Conservation (phyloP, 1,140 invertebrate genomes). For the Orchestia grillus region DNA sequence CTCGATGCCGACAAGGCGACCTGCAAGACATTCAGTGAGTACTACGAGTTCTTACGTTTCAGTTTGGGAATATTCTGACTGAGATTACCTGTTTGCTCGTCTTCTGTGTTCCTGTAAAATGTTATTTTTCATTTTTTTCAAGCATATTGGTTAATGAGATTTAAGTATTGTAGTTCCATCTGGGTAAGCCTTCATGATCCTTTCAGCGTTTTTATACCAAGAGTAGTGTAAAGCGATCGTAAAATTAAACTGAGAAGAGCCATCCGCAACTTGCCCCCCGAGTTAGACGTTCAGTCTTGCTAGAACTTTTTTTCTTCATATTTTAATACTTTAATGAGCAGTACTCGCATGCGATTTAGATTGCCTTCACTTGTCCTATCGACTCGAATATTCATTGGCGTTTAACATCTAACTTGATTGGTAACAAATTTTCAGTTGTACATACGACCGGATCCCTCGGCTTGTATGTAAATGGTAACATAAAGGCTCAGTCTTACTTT, state of each 20-base stretch:
- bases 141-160: not conserved
- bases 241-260: not conserved
- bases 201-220: not conserved
- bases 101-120: too few relatives aligned
- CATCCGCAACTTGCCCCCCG: not conserved
- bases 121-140: not conserved
- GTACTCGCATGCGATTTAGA: not conserved
- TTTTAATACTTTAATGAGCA: too few relatives aligned
- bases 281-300: not conserved
- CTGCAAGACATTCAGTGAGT: slow-evolving; percentile 89
- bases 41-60: not conserved
- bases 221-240: not conserved
- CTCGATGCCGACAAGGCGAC: slow-evolving; percentile 85
- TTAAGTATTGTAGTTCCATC: not conserved
- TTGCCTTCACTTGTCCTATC: not conserved
- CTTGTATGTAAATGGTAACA: not conserved
- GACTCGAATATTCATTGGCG: not conserved
- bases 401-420: not conserved
- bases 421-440: not conserved
- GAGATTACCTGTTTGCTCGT: too few relatives aligned
- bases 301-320: too few relatives aligned
- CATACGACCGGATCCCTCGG: not conserved
- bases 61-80: too few relatives aligned
- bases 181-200: not conserved
- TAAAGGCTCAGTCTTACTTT: not conserved